phyloP scores from a whole-genome alignment of 2,797 vertebrate species.

The Phoeniculus purpureus region DNA sequence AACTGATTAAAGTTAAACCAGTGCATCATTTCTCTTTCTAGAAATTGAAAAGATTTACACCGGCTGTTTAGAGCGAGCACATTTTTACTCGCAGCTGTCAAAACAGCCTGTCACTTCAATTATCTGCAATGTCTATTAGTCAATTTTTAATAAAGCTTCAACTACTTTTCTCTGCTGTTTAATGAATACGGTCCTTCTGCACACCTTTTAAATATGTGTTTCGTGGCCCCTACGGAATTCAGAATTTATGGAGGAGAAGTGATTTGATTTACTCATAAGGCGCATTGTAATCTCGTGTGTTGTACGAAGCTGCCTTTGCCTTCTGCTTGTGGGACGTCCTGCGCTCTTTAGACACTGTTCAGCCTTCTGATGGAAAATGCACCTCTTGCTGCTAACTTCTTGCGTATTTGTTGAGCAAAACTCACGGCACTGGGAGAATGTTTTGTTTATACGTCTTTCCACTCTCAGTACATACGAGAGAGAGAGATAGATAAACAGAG shows the following conservation, averaged over 20 bases:
- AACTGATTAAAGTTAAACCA: conserved; percentile 73
- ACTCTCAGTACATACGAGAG: neutral
- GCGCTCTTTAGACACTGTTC: neutral
- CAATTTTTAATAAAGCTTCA: conserved; percentile 81
- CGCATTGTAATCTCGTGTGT: conserved; percentile 45
- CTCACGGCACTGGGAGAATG: neutral
- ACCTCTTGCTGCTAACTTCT: neutral
- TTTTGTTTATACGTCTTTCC: neutral
- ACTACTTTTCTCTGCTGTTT: conserved; percentile 70
- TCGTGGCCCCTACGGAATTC: conserved; percentile 58
- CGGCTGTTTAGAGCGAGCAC: conserved; percentile 72
- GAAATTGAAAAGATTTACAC: conserved; percentile 78
- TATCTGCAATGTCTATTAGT: conserved; percentile 78
- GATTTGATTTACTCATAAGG: conserved; percentile 71
- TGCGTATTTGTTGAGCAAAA: neutral
- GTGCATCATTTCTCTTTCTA: conserved; percentile 72
- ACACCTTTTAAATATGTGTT: conserved; percentile 76
- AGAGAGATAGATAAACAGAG: neutral
- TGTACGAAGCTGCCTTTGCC: conserved; percentile 21
- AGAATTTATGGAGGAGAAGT: conserved; percentile 67
- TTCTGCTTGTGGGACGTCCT: conserved; percentile 18
- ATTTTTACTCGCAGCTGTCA: conserved; percentile 79
- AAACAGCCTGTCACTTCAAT: conserved; percentile 83
- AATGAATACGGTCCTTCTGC: conserved; percentile 74
- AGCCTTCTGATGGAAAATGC: neutral